A percentile compares a stretch with the other conserved stretches of the same genome.
These are phyloP conservation scores for Scalopus aquaticus DNA, from an alignment of 2,113 vertebrate species.

Conservation along the genomic window DNA sequence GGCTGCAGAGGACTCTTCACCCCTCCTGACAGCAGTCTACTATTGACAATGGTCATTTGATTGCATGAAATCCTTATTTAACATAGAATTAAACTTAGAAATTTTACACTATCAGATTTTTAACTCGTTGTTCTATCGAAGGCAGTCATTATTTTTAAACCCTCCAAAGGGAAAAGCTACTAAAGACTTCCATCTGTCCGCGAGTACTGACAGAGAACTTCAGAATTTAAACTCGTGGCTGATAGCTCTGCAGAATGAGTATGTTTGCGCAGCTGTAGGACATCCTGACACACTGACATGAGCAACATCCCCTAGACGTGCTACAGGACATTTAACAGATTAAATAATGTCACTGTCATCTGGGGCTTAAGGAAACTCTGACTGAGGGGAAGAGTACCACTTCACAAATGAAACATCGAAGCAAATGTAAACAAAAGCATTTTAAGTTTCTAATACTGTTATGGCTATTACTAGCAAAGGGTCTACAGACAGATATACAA, in stretches of 20 bases:
- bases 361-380: slow-evolving; percentile 35
- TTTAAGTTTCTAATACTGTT: not conserved
- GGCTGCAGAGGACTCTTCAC: not conserved
- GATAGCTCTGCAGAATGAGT: slow-evolving; percentile 61
- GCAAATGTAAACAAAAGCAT: slow-evolving; percentile 49
- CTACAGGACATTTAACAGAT: slow-evolving; percentile 68
- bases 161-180: slow-evolving; percentile 36
- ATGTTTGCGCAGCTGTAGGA: slow-evolving; percentile 80
- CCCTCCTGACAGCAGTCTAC: not conserved
- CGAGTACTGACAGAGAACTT: slow-evolving; percentile 66
- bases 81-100: slow-evolving; percentile 55
- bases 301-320: slow-evolving; percentile 70
- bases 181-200: slow-evolving; percentile 72
- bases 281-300: slow-evolving; percentile 71
- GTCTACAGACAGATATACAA: not conserved
- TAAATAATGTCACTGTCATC: slow-evolving; percentile 64
- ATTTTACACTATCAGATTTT: slow-evolving; percentile 50
- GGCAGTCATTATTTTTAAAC: slow-evolving; percentile 62
- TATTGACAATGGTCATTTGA: not conserved
- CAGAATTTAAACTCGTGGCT: slow-evolving; percentile 46
- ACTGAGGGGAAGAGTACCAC: slow-evolving; percentile 61
- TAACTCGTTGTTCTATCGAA: slow-evolving; percentile 67
- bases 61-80: slow-evolving; percentile 22
- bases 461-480: not conserved
- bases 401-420: slow-evolving; percentile 49